A percentile compares a stretch with the other conserved stretches of the same genome.
Evolutionary conservation across 2,113 vertebrate genomes (phyloP).

Genomic region (Nesogale talazaci): DNA sequence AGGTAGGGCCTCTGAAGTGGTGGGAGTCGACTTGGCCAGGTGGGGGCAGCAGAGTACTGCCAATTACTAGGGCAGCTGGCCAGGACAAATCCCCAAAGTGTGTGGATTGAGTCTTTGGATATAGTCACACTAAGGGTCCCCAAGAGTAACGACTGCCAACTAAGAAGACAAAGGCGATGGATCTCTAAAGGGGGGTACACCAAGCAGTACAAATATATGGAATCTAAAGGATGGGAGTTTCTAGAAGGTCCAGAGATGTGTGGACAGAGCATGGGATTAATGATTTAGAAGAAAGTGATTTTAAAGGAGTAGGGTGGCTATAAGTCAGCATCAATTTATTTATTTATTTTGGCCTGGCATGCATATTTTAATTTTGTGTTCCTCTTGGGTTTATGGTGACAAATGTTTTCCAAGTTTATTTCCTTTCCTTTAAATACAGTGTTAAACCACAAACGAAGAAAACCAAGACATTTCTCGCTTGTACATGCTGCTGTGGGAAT

Average conservation of each 20-base stretch:
- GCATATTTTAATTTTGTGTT: too few species aligned
- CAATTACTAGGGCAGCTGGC: background rate
- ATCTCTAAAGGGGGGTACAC: background rate
- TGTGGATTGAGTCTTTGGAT: background rate
- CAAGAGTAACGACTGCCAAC: background rate
- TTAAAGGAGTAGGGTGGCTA: background rate
- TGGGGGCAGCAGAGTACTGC: slow-evolving; percentile 72
- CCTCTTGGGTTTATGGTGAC: too few species aligned
- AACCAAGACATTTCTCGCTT: too few species aligned
- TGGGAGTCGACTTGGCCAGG: slow-evolving; percentile 37
- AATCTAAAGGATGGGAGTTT: background rate
- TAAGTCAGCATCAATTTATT: too few species aligned
- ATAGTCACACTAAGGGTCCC: background rate
- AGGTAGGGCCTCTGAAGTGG: background rate
- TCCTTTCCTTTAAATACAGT: too few species aligned
- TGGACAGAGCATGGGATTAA: background rate
- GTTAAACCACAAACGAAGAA: too few species aligned
- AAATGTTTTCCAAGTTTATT: too few species aligned
- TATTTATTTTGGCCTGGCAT: too few species aligned
- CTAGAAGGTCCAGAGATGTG: background rate
- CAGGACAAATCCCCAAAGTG: background rate
- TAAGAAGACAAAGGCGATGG: background rate
- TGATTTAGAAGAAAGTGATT: slow-evolving; percentile 44
- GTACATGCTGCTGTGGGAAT: too few species aligned
- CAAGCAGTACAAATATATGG: background rate